A percentile compares a stretch with the other conserved stretches of the same genome.
Conservation (phyloP, 2,113 vertebrate genomes). For the Dipodomys merriami region DNA sequence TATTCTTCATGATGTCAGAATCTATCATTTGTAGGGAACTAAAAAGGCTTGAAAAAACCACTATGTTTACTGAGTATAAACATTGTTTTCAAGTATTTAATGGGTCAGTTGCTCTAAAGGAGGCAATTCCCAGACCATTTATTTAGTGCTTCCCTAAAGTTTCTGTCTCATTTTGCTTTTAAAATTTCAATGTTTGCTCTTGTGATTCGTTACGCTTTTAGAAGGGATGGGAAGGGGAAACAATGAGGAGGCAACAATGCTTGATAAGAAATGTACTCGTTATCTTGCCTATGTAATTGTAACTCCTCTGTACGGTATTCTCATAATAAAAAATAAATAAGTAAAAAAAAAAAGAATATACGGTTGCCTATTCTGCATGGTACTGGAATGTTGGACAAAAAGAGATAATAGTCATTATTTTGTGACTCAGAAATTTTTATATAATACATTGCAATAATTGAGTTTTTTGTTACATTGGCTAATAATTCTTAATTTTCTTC, state of each 20-base stretch:
- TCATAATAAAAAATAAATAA: too few species aligned
- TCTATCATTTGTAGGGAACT: conserved; percentile 20
- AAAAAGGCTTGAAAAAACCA: conserved; percentile 10
- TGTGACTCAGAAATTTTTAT: not conserved
- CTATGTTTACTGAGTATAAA: conserved; percentile 37
- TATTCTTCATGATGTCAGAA: conserved; percentile 63
- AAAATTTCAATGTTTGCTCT: not conserved
- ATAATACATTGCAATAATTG: not conserved
- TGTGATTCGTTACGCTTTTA: not conserved
- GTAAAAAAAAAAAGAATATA: not conserved
- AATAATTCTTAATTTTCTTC: not conserved
- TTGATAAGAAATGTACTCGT: too few species aligned
- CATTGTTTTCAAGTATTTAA: conserved; percentile 17
- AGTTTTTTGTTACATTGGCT: not conserved
- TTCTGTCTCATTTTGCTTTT: conserved; percentile 19
- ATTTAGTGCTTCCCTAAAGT: not conserved
- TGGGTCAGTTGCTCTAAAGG: conserved; percentile 22
- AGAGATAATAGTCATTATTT: not conserved
- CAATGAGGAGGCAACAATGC: too few species aligned
- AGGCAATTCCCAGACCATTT: not conserved
- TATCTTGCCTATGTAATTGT: too few species aligned
- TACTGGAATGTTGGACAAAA: not conserved
- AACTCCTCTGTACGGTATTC: too few species aligned
- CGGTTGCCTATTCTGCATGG: not conserved
- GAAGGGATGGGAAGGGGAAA: too few species aligned